These are phyloP conservation scores for Ammospiza nelsoni DNA, from an alignment of 2,113 vertebrate genomes.

Conservation along the genomic window DNA sequence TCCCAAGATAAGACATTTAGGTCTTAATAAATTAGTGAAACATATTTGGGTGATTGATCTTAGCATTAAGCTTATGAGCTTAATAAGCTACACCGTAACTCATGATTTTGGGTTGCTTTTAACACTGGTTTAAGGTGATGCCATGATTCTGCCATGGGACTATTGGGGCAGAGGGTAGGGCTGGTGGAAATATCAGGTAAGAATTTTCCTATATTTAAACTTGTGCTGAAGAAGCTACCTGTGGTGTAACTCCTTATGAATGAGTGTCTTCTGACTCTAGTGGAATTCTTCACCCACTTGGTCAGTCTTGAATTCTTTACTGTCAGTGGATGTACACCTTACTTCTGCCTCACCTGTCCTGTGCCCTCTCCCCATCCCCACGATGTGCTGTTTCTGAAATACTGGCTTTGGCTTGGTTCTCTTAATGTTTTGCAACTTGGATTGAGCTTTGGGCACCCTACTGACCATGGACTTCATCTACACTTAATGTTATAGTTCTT, in stretches of 20 bases:
- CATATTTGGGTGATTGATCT: neutral
- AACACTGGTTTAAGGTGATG: neutral
- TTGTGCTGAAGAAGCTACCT: constrained; percentile 68
- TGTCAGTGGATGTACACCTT: constrained; percentile 67
- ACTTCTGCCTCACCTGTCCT: constrained; percentile 59
- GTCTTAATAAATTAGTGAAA: neutral
- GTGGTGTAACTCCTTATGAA: constrained; percentile 87
- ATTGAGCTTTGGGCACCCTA: constrained; percentile 76
- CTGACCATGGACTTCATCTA: constrained; percentile 74
- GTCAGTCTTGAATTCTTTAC: constrained; percentile 70
- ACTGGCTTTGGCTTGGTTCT: constrained; percentile 75
- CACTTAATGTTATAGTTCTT: constrained; percentile 68
- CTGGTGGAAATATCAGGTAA: constrained; percentile 48
- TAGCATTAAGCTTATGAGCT: neutral
- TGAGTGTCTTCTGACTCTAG: constrained; percentile 67
- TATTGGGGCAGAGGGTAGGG: constrained; percentile 7
- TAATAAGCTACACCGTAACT: neutral
- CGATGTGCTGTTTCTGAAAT: constrained; percentile 67
- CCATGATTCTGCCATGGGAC: neutral
- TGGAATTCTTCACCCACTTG: constrained; percentile 66
- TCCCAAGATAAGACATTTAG: neutral
- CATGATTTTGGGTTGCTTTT: neutral
- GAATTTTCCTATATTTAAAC: constrained; percentile 5
- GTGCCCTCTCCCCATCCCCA: constrained; percentile 33
- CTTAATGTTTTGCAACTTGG: constrained; percentile 76